phyloP scores from a whole-genome alignment of 2,888 invertebrate species.

The Eledona agricola region DNA sequence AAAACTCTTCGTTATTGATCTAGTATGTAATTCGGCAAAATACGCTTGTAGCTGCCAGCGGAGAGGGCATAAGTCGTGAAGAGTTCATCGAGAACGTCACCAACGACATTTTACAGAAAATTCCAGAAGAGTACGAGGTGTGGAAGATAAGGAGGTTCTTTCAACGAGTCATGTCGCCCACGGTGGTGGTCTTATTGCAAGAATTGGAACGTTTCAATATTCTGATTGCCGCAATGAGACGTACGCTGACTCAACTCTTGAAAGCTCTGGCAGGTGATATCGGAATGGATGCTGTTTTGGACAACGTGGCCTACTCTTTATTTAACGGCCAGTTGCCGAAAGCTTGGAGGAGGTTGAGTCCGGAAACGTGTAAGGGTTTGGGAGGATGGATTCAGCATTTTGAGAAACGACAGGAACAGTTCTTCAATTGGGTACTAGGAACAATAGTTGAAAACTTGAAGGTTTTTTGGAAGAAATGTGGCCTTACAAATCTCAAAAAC shows the following conservation, averaged over 20 bases:
- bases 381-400: constrained; percentile 93
- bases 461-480: no score
- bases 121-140: constrained; percentile 81
- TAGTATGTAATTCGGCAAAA: background rate
- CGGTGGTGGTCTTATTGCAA: constrained; percentile 86
- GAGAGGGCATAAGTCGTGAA: constrained; percentile 82
- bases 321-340: constrained; percentile 86
- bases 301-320: constrained; percentile 82
- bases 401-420: constrained; percentile 74
- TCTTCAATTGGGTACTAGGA: constrained; percentile 77
- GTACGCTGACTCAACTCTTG: constrained; percentile 75
- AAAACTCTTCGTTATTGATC: constrained; percentile 44
- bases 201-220: constrained; percentile 89
- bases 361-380: constrained; percentile 84
- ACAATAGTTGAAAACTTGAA: no score
- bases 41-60: constrained; percentile 67
- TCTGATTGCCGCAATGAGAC: constrained; percentile 75
- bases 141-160: constrained; percentile 82
- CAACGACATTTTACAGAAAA: constrained; percentile 77
- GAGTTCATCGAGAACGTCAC: constrained; percentile 85
- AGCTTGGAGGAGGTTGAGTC: constrained; percentile 83
- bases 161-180: constrained; percentile 82
- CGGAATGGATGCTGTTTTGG: constrained; percentile 87
- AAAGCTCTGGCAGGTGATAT: constrained; percentile 92
- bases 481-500: no score